Evolutionary conservation across 2,113 vertebrate genomes (phyloP), one percentile per base, ranked within the genome.

Genomic region (Pteropus alecto): DNA sequence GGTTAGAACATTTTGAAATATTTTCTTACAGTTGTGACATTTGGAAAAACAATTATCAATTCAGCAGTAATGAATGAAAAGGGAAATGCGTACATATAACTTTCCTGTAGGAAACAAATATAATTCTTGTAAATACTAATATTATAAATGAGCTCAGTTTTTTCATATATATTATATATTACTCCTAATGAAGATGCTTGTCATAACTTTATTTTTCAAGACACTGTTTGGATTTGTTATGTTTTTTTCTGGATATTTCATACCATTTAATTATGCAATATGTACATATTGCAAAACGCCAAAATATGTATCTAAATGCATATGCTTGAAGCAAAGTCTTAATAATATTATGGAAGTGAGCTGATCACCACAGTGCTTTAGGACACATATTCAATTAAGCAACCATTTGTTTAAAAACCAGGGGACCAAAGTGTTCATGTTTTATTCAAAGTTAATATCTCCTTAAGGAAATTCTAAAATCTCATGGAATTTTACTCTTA

Each of bases 371-470:
- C 14, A 85, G 33, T 89, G 86, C 77, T 97, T 96, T 91, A 94
- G 76, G 93, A 97, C 5, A 98, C 82, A 97, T 94, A 89, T 96
- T 95, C 77, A 95, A 83, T 94, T 97, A 96, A 96, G 74, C 73
- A 97, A 63, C 22, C 65, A 60, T 90, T 96, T 96, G 18, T 95
- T 97, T 92, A 54, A 93, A 97, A 98, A 93, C 1, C 1, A 95
- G 0, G 0, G 1, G 65, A 74, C 58, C 60, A 70, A 92, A 92
- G 92, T 96, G 3, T 95, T 74, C 85, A 60, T 71, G 95, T 78
- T 89, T 98, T 97, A 97, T 96, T 97, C 89, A 87, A 97, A 95
- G 61, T 82, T 84, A 51, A 9, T 90, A 24, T 76, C 9, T 94
- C 18, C 61, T 84, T 22, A 30, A 96, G 65, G 28, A 97, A 97